These are phyloP conservation scores for Athalia rosae DNA, from an alignment of 2,888 invertebrate genomes.

Conservation along the genomic window DNA sequence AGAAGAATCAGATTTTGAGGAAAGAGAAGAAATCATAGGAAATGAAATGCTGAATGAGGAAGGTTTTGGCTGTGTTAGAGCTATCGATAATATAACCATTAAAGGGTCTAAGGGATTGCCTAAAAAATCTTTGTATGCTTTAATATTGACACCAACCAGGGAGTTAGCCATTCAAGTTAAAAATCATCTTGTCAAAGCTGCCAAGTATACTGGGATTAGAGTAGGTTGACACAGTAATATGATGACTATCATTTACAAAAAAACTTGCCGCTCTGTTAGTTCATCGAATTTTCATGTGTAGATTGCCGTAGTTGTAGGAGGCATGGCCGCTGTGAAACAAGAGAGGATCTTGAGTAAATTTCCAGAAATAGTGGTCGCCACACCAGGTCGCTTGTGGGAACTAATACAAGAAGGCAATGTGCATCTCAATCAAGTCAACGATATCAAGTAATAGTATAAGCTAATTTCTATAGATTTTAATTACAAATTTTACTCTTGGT, in stretches of 20 bases:
- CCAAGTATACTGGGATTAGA: conserved; percentile 86
- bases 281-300: conserved; percentile 49
- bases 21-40: conserved; percentile 53
- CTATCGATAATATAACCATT: conserved; percentile 75
- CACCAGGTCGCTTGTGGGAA: conserved; percentile 98
- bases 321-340: conserved; percentile 95
- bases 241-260: not conserved
- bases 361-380: conserved; percentile 97
- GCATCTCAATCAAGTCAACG: conserved; percentile 83
- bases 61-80: conserved; percentile 78
- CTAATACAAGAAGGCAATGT: conserved; percentile 86
- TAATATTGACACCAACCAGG: conserved; percentile 96
- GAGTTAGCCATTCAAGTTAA: conserved; percentile 97
- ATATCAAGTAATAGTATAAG: conserved; percentile 77
- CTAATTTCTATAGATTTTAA: not conserved
- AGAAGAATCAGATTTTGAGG: conserved; percentile 55
- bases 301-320: conserved; percentile 92
- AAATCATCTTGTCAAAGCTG: conserved; percentile 86
- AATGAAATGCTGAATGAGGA: conserved; percentile 33
- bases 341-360: conserved; percentile 86
- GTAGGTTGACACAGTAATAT: conserved; percentile 63
- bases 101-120: conserved; percentile 65
- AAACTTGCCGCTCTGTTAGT: conserved; percentile 16
- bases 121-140: conserved; percentile 82
- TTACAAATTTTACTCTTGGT: too few species aligned